Conservation (phyloP, 2,113 vertebrate genomes). For the Callospermophilus lateralis region DNA sequence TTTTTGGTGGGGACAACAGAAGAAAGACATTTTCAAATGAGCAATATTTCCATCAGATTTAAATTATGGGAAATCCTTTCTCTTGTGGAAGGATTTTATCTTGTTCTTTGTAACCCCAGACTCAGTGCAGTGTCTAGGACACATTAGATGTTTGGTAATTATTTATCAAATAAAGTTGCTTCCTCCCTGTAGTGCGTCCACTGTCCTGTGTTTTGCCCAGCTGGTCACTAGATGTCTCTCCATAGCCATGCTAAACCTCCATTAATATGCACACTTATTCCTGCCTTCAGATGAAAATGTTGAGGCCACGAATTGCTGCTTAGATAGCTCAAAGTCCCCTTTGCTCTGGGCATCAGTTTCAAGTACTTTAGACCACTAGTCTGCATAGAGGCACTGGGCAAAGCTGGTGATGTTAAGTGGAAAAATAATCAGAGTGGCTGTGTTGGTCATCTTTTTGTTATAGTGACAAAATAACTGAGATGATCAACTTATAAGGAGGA, state of each 20-base stretch:
- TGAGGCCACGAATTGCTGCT: not conserved
- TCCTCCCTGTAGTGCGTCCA: not conserved
- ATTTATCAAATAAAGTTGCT: not conserved
- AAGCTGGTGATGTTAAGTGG: not conserved
- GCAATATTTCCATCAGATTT: not conserved
- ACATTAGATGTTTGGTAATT: not conserved
- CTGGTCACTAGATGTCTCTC: conserved; percentile 86
- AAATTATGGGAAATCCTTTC: not conserved
- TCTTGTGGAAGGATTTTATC: not conserved
- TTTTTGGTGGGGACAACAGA: not conserved
- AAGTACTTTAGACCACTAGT: not conserved
- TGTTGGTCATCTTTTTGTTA: not conserved
- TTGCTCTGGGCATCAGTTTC: not conserved
- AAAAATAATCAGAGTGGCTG: not conserved
- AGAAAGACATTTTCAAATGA: conserved; percentile 42
- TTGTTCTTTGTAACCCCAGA: not conserved
- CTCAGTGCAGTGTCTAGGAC: not conserved
- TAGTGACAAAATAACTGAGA: not conserved
- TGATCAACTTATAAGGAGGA: not conserved
- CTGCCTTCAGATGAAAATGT: accelerated
- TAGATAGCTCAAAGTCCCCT: not conserved
- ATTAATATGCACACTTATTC: accelerated
- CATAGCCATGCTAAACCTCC: not conserved
- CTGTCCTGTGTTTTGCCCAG: conserved; percentile 18
- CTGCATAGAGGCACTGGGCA: not conserved